Conservation (phyloP, 2,888 invertebrate species). For the Phalera bucephala region DNA sequence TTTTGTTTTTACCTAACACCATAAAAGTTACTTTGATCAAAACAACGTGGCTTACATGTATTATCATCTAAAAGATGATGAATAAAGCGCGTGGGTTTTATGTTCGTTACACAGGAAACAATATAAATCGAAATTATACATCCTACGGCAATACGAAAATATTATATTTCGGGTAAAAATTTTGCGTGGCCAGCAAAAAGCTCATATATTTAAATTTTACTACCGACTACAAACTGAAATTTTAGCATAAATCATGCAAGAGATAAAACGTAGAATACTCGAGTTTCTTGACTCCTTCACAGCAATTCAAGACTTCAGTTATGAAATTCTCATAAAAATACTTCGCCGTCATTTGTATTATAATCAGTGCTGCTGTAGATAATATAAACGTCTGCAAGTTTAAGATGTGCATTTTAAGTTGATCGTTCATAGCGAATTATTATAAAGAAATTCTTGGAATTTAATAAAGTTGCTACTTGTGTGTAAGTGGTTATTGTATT, state of each 20-base stretch:
- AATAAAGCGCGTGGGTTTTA: too few species aligned
- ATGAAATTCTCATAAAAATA: conserved; percentile 11
- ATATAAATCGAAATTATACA: too few species aligned
- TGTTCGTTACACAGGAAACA: too few species aligned
- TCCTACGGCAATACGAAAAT: neutral
- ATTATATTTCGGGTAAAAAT: conserved; percentile 1
- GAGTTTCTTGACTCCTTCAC: conserved; percentile 9
- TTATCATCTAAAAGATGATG: too few species aligned
- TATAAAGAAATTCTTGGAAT: neutral
- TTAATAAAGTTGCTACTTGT: neutral
- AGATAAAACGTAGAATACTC: conserved; percentile 6
- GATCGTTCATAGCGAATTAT: neutral
- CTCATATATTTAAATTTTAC: conserved; percentile 1
- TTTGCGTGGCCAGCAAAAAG: neutral
- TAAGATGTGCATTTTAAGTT: neutral
- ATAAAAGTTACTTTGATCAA: too few species aligned
- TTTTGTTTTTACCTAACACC: too few species aligned
- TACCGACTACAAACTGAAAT: conserved; percentile 4
- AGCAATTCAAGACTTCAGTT: neutral
- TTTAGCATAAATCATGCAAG: conserved; percentile 10
- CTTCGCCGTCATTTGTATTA: conserved; percentile 12
- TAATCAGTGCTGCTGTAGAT: conserved; percentile 2
- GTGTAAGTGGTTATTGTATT: neutral
- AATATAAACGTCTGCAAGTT: conserved; percentile 2
- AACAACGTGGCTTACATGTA: too few species aligned